A percentile compares a stretch with the other conserved stretches of the same genome.
phyloP scores from a whole-genome alignment of 2,113 vertebrate genomes.

The Elachura formosa region DNA sequence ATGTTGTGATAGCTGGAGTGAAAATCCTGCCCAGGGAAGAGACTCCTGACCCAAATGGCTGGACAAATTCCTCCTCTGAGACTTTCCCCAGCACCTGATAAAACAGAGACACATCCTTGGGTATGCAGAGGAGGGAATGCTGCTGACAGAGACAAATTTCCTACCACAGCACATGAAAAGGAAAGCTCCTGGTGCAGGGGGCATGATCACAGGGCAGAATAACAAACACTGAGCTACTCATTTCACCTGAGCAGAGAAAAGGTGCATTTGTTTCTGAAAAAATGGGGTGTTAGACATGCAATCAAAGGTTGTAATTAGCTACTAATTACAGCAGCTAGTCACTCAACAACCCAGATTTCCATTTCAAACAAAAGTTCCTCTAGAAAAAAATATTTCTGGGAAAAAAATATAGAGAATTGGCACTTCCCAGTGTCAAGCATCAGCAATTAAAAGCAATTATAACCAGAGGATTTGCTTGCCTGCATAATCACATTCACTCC shows the following conservation, averaged over 20 bases:
- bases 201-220: neutral
- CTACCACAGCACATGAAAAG: neutral
- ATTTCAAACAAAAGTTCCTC: neutral
- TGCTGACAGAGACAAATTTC: conserved; percentile 10
- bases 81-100: neutral
- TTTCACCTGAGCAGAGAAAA: neutral
- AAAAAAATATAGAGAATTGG: neutral
- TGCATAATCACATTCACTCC: neutral
- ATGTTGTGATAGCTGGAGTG: neutral
- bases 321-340: neutral
- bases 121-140: neutral
- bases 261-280: neutral
- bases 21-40: neutral
- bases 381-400: neutral
- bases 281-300: fast-evolving
- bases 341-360: neutral
- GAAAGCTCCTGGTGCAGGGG: neutral
- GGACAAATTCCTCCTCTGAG: conserved; percentile 4
- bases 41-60: neutral
- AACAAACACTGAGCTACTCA: neutral
- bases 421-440: neutral
- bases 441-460: conserved; percentile 30
- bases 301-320: neutral
- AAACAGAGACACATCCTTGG: neutral
- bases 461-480: neutral